Evolutionary conservation across 2,113 vertebrate species (phyloP).

Genomic region (Oncorhynchus clarkii): DNA sequence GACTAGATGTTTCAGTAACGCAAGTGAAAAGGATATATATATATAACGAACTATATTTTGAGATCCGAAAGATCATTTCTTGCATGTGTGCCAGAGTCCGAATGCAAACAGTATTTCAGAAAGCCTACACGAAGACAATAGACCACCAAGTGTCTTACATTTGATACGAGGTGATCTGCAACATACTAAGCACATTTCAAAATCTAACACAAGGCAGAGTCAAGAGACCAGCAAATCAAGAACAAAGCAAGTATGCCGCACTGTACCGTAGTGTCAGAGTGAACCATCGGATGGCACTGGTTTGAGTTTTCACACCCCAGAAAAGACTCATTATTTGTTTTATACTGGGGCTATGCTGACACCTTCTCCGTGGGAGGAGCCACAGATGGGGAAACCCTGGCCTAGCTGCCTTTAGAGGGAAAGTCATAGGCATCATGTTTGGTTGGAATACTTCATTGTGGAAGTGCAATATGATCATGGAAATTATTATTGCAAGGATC

Average conservation of each 20-base stretch:
- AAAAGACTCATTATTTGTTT: constrained; percentile 31
- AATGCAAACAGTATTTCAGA: neutral
- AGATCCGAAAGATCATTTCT: neutral
- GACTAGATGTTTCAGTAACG: neutral
- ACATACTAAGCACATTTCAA: neutral
- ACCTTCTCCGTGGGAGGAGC: constrained; percentile 47
- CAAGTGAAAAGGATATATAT: neutral
- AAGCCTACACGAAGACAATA: neutral
- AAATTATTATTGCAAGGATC: too few relatives aligned
- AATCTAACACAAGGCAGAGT: neutral
- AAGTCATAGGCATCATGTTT: neutral
- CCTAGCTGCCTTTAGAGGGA: neutral
- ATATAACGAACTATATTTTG: neutral
- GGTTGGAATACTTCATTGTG: too few relatives aligned
- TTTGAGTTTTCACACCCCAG: constrained; percentile 14
- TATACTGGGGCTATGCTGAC: constrained; percentile 16
- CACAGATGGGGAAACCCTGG: neutral
- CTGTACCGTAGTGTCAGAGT: constrained; percentile 40
- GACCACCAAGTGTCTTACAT: neutral
- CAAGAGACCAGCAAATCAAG: neutral
- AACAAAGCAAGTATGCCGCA: neutral
- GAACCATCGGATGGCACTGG: constrained; percentile 8
- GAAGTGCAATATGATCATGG: too few relatives aligned
- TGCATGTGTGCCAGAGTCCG: neutral
- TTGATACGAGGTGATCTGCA: neutral